These are phyloP conservation scores for Stomorhina lunata DNA, from an alignment of 2,888 invertebrate genomes.

Conservation along the genomic window DNA sequence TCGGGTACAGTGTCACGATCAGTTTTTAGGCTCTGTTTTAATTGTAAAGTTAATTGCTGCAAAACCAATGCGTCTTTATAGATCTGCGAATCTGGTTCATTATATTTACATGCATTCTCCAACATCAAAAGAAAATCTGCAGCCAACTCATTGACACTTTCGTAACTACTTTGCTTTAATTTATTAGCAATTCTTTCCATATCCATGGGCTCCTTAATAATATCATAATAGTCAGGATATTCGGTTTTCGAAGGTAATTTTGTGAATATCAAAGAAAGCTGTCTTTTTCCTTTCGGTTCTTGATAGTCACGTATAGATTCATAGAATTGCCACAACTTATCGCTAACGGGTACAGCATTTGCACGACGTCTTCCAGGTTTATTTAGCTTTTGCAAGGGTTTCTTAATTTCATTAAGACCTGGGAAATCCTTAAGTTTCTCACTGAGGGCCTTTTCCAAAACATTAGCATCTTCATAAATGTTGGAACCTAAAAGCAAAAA, in stretches of 20 bases:
- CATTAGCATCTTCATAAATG: conserved; percentile 96
- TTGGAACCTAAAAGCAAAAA: conserved; percentile 83
- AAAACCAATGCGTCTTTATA: conserved; percentile 97
- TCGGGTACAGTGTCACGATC: conserved; percentile 90
- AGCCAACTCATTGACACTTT: conserved; percentile 91
- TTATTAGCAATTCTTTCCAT: conserved; percentile 96
- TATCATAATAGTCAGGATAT: conserved; percentile 98
- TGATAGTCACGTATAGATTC: conserved; percentile 94
- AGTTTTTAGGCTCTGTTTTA: conserved; percentile 90
- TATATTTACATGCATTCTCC: conserved; percentile 98
- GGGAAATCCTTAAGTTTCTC: conserved; percentile 90
- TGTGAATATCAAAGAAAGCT: conserved; percentile 95
- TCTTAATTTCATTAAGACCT: conserved; percentile 81
- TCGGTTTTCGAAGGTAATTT: conserved; percentile 95
- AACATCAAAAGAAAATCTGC: conserved; percentile 96
- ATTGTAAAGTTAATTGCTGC: conserved; percentile 94
- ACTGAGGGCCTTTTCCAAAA: conserved; percentile 90
- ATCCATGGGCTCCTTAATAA: conserved; percentile 97
- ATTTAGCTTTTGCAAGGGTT: conserved; percentile 72
- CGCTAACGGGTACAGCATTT: conserved; percentile 82
- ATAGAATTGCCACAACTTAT: conserved; percentile 91
- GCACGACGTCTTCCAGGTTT: conserved; percentile 77
- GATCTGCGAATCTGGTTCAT: conserved; percentile 98
- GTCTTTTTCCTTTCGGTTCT: conserved; percentile 90
- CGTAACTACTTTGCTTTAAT: conserved; percentile 88